Base-by-base conservation (phyloP, 2,888 invertebrate species). In the Apotomis capreana region DNA sequence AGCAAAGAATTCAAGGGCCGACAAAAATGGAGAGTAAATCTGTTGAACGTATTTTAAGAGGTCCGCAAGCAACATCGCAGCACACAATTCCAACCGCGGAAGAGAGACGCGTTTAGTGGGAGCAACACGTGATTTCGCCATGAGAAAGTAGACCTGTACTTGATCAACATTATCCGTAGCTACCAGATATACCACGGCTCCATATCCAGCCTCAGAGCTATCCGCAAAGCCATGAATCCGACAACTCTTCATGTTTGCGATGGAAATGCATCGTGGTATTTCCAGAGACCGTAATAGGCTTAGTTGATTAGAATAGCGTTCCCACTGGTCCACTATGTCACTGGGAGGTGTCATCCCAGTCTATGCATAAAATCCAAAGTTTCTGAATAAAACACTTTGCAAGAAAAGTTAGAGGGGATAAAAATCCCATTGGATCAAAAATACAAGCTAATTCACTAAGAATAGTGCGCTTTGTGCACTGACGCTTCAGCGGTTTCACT, bases 21-120 rank as follows among this genome's bases (percentile, higher is more conserved):
- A 55, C 55, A 64, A 12, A 0, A 12, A 12, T 10, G 49, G 3
- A 8, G 15, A 8, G 36, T 49, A 58, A n/a, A 37, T 51, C 10
- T 67, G 0, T 8, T 9, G 36, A 0, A 58, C 13, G 13, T 58
- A 58, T 36, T 57, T 40, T 12, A 65, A 5, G 3, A 67, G 58
- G 4, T 52, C 63, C 0, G 63, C 36, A 1, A 76, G 54, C 6
- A 76, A 49, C 10, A 71, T 55, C 0, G 76, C 76, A 40, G 74
- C 74, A 44, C 73, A 75, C 0, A 76, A 59, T 55, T 76, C 74
- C 10, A 76, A 15, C 1, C 75, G 65, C n/a, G 76, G 76, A 5
- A 76, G 52, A 0, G 76, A 71, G 2, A 52, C 52, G 2, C 65
- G 61, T 54, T 75, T 74, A 1, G 69, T 12, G 0, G 76, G 75